phyloP scores from a whole-genome alignment of 2,113 vertebrate species.

The Poeciliopsis occidentalis region DNA sequence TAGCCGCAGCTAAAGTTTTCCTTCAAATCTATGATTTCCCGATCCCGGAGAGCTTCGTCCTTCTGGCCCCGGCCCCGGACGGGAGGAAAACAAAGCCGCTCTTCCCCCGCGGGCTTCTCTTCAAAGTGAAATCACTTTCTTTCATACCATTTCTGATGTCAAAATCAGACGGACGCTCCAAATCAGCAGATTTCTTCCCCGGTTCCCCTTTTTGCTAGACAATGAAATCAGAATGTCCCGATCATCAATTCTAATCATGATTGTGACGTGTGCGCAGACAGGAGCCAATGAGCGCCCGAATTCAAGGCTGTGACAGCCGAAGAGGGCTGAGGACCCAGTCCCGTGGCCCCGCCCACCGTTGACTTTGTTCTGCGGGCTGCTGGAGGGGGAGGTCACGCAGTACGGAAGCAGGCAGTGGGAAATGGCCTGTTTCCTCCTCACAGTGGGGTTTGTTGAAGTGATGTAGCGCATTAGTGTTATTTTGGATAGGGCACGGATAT shows the following conservation, averaged over 20 bases:
- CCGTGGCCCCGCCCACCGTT: conserved; percentile 76
- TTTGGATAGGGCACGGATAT: too few relatives aligned
- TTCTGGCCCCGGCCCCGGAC: conserved; percentile 22
- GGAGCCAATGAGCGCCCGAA: conserved; percentile 85
- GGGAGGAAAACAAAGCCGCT: not conserved
- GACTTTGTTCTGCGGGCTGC: conserved; percentile 73
- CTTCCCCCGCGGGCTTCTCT: not conserved
- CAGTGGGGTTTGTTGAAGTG: too few relatives aligned
- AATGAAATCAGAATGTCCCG: conserved; percentile 97
- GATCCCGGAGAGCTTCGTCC: conserved; percentile 29
- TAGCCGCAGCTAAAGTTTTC: conserved; percentile 79
- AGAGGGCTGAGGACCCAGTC: conserved; percentile 69
- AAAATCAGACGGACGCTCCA: conserved; percentile 79
- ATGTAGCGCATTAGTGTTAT: not conserved
- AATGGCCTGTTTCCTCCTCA: conserved; percentile 6
- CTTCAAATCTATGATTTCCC: conserved; percentile 72
- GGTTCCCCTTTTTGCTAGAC: conserved; percentile 88
- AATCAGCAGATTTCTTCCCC: conserved; percentile 90
- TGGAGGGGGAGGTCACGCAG: conserved; percentile 68
- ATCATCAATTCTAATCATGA: conserved; percentile 99
- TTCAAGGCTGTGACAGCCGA: conserved; percentile 82
- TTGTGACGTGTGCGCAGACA: conserved; percentile 93
- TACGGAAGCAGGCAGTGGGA: conserved; percentile 27
- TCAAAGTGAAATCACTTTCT: conserved; percentile 36
- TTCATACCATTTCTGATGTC: conserved; percentile 76